Evolutionary conservation across 2,888 invertebrate species (phyloP).

Genomic region (Cerastoderma edule): DNA sequence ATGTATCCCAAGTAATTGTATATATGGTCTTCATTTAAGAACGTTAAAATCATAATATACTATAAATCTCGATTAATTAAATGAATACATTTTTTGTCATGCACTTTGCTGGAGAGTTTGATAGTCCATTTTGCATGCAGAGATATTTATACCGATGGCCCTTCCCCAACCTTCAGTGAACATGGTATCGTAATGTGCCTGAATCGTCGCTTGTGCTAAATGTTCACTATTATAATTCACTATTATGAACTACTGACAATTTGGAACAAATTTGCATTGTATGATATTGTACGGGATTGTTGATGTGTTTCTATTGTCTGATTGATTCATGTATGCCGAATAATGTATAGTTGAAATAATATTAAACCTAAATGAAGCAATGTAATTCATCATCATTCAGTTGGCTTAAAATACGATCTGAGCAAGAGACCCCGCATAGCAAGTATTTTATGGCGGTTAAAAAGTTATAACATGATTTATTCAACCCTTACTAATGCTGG

Average conservation of each 20-base stretch:
- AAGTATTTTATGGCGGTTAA: no score
- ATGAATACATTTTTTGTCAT: no score
- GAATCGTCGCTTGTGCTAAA: neutral
- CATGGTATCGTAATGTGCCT: neutral
- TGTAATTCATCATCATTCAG: neutral
- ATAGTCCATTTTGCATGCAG: no score
- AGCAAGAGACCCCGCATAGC: neutral
- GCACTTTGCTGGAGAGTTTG: no score
- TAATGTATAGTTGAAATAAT: neutral
- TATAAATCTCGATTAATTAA: no score
- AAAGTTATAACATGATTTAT: neutral
- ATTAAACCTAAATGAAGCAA: neutral
- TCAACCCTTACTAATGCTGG: neutral
- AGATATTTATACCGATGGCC: neutral
- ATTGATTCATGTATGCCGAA: neutral
- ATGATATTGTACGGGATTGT: neutral
- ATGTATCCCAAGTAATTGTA: neutral
- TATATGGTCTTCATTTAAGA: neutral
- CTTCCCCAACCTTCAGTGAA: neutral
- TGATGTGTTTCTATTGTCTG: neutral
- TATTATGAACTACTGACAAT: neutral
- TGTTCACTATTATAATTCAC: neutral
- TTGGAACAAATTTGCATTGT: neutral
- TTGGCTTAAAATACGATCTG: neutral
- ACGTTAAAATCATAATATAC: no score